A percentile compares a stretch with the other conserved stretches of the same genome.
Conservation (phyloP, 2,113 vertebrate species). For the Myrmecophaga tridactyla region DNA sequence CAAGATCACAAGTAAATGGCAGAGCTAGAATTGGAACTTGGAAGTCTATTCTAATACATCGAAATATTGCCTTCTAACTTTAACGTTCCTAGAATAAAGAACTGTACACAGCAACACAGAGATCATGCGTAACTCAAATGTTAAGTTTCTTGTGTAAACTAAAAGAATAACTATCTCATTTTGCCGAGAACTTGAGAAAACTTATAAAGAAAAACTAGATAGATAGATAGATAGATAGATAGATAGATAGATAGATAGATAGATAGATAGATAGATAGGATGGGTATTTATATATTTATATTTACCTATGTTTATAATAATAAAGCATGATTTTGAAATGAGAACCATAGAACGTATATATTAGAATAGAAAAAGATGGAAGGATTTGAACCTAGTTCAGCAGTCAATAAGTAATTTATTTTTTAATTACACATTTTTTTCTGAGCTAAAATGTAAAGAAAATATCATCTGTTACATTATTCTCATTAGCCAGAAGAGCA, state of each 20-base stretch:
- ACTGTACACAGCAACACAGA: background rate
- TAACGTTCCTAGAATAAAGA: background rate
- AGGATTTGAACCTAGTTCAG: too few species aligned
- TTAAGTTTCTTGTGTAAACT: background rate
- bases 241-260: too few species aligned
- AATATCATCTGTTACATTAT: too few species aligned
- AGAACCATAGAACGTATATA: too few species aligned
- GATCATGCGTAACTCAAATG: background rate
- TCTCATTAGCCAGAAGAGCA: background rate
- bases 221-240: too few species aligned
- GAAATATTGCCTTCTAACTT: too few species aligned
- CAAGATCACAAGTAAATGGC: background rate
- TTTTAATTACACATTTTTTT: too few species aligned
- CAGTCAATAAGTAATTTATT: too few species aligned
- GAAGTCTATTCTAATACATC: background rate
- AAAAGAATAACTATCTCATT: background rate
- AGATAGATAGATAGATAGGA: too few species aligned
- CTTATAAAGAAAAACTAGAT: background rate
- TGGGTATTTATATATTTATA: too few species aligned
- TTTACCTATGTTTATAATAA: background rate
- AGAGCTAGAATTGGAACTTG: background rate
- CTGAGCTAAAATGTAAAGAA: too few species aligned
- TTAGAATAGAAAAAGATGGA: too few species aligned
- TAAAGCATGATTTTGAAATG: background rate
- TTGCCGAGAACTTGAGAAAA: background rate